Base-by-base conservation (phyloP, 2,888 invertebrate species). In the Galeopsomyia nigrocyanea region DNA sequence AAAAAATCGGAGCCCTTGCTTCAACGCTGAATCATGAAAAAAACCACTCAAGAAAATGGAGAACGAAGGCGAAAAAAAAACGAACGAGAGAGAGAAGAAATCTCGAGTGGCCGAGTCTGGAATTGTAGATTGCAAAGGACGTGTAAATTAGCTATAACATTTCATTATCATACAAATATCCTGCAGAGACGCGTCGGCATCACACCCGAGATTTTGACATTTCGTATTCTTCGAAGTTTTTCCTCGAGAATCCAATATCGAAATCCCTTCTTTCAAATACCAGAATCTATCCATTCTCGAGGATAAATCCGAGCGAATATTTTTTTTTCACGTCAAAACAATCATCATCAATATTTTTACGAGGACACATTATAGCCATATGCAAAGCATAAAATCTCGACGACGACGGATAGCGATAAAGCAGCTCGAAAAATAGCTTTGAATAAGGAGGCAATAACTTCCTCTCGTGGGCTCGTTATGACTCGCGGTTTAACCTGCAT, bases 41-140 rank as follows among this genome's bases (percentile, higher is more conserved):
- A 71, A 71, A 71, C 58, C 70, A 60, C 65, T 71, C 64, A 60
- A 16, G 64, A 73, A 60, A 62, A 51, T 65, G 62, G 63, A 58
- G 22, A 57, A 66, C 14, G 46, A 69, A 71, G 53, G 53, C 46
- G 13, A 56, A 56, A 14, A 56, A 58, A 31, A 22, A 14, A 2
- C 26, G 17, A 60, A n/a, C 56, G 10, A n/a, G n/a, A n/a, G n/a
- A n/a, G n/a, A n/a, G n/a, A 39, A 10, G 10, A 39, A 39, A 10
- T 39, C 7, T 39, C 39, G 39, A 39, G 39, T 39, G 39, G 39
- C 5, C 39, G 39, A 39, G 39, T 39, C 39, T 39, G 39, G 39
- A 69, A 69, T 21, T 31, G 31, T 63, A 39, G 31, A 63, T 57
- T 69, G 56, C 14, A 21, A 9, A 21, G 6, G 31, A 16, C 17